Conservation (phyloP, 2,888 invertebrate genomes). For the Eucriotettix oculatus region DNA sequence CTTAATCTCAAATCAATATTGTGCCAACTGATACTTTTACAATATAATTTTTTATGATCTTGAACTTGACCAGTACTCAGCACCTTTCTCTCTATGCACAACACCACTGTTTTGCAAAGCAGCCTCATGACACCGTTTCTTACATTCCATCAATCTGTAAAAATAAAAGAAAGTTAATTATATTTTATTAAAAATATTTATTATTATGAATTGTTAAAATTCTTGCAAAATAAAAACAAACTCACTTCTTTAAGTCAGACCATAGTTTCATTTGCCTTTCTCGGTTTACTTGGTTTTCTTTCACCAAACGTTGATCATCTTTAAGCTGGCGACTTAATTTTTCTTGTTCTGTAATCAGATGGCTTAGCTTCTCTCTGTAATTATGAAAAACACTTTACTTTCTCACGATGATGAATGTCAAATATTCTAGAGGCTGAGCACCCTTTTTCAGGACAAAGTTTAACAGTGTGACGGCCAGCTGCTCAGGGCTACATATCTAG, state of each 20-base stretch:
- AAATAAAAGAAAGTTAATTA: constrained; percentile 10
- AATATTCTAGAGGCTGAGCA: no score
- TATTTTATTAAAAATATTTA: neutral
- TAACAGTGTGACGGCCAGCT: no score
- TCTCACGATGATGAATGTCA: no score
- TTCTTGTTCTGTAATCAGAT: constrained; percentile 43
- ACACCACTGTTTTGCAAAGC: constrained; percentile 34
- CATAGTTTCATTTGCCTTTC: constrained; percentile 36
- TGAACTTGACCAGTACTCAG: constrained; percentile 24
- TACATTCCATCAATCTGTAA: constrained; percentile 34
- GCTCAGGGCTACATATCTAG: no score
- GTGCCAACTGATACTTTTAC: no score
- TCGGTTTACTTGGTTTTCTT: constrained; percentile 30
- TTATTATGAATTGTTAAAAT: no score
- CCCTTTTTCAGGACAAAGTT: no score
- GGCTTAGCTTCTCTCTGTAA: constrained; percentile 41
- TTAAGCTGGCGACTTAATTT: constrained; percentile 26
- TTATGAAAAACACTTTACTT: neutral
- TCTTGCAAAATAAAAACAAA: neutral
- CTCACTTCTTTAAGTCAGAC: constrained; percentile 29
- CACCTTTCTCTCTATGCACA: constrained; percentile 41
- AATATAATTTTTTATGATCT: no score
- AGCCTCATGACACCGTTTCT: constrained; percentile 34
- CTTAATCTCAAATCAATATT: no score
- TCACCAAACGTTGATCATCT: constrained; percentile 29